Base-by-base conservation (phyloP, 2,888 invertebrate species). In the Panzeria rudis region DNA sequence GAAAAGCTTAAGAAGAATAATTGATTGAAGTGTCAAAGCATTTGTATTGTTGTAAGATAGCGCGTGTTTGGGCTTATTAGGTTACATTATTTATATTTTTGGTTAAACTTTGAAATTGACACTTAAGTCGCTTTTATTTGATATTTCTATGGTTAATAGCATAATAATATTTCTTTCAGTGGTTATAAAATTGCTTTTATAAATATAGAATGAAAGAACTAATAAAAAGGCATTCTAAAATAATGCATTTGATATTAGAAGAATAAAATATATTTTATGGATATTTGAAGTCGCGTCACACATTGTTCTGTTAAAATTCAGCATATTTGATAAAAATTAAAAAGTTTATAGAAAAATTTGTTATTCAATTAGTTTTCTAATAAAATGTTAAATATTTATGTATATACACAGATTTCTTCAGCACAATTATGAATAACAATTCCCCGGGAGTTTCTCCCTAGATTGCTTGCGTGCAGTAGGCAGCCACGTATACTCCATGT, bases 1-100 rank as follows among this genome's bases (percentile, higher is more conserved):
- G 9, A 56, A 56, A 29, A 32, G 32, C 29, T 56, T 29, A 56
- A 29, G n/a, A 15, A n/a, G 56, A 29, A 56, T 56, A 56, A 56
- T 32, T 56, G 56, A 56, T 56, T n/a, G 9, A 56, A n/a, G n/a
- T 29, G 29, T 56, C 56, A 56, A 56, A 32, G 9, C 15, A 8
- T 29, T 29, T 56, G 13, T 32, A 32, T n/a, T n/a, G 2, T 32
- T 32, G 32, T 29, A 29, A 29, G 29, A 56, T n/a, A 56, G n/a
- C 7, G 15, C 56, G 5, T 54, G 25, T 25, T 29, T 25, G 25
- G 25, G 9, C 15, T 54, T 25, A 29, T 54, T 15, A 54, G 13
- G 25, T 15, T 54, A 23, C 1, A 11, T 44, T 44, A 44, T 20
- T 20, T 50, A n/a, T 50, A 3, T 20, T 50, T 17, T 50, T 23